A percentile compares a stretch with the other conserved stretches of the same genome.
Evolutionary conservation across 2,888 invertebrate genomes (phyloP).

Genomic region (Amphimallon solstitiale): DNA sequence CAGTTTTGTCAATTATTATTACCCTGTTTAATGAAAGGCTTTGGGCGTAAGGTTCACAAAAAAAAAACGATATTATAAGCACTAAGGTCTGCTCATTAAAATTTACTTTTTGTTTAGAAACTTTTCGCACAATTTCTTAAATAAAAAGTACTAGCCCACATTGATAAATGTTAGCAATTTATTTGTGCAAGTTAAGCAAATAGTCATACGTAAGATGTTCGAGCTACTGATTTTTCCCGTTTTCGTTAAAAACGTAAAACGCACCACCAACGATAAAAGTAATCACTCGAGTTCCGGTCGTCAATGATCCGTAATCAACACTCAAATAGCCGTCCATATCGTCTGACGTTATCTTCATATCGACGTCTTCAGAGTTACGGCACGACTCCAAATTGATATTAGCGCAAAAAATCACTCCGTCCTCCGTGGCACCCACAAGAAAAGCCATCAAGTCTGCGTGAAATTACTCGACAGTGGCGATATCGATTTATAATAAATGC

Average conservation of each 20-base stretch:
- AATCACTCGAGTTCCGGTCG: slow-evolving; percentile 21
- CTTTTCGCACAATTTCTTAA: no score
- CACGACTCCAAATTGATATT: slow-evolving; percentile 30
- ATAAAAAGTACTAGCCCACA: no score
- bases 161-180: no score
- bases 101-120: no score
- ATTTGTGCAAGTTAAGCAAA: background rate
- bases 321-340: slow-evolving; percentile 31
- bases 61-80: no score
- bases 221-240: no score
- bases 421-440: slow-evolving; percentile 17
- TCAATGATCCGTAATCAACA: slow-evolving; percentile 32
- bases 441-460: slow-evolving; percentile 33
- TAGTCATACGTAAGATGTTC: background rate
- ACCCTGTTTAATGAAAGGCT: no score
- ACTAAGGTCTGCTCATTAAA: no score
- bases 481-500: slow-evolving; percentile 37
- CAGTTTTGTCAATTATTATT: no score
- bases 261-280: slow-evolving; percentile 2
- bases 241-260: no score
- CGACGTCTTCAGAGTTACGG: slow-evolving; percentile 3
- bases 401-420: slow-evolving; percentile 13
- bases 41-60: no score
- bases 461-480: slow-evolving; percentile 18
- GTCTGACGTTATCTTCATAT: slow-evolving; percentile 29